Conservation (phyloP, 2,888 invertebrate genomes). For the Lithophane leautieri region DNA sequence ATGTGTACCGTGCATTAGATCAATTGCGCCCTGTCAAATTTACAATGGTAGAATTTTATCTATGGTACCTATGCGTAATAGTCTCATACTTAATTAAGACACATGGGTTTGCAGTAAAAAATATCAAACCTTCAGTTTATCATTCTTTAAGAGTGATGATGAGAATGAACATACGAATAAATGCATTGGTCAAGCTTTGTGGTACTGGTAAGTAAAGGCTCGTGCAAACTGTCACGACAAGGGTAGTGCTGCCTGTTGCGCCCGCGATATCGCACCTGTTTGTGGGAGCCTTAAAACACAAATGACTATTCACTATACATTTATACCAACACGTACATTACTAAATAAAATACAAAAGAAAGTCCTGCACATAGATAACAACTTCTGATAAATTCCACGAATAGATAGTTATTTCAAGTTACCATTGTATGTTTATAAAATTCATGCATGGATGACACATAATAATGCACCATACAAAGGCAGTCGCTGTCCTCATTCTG, state of each 20-base stretch:
- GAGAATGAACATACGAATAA: slow-evolving; percentile 1
- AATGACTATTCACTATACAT: slow-evolving; percentile 4
- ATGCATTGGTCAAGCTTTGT: not conserved
- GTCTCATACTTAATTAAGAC: too few species aligned
- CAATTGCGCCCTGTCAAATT: not conserved
- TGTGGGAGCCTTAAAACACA: too few species aligned
- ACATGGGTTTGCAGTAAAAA: not conserved
- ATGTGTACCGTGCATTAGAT: not conserved
- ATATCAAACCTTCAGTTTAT: not conserved
- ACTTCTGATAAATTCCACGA: slow-evolving; percentile 32
- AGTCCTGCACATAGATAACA: slow-evolving; percentile 32
- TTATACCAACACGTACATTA: not conserved
- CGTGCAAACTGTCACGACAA: too few species aligned
- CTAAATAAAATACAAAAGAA: slow-evolving; percentile 32
- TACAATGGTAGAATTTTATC: not conserved
- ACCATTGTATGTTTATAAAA: slow-evolving; percentile 58
- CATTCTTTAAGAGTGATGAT: not conserved
- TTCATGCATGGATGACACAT: slow-evolving; percentile 31
- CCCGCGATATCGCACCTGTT: too few species aligned
- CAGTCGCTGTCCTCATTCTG: slow-evolving; percentile 29
- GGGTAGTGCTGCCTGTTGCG: too few species aligned
- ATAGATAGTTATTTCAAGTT: slow-evolving; percentile 40
- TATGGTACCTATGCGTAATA: too few species aligned
- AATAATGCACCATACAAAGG: slow-evolving; percentile 27
- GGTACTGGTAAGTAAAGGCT: not conserved